Base-by-base conservation (phyloP, 1,140 invertebrate species). In the Ceratina calcarata region DNA sequence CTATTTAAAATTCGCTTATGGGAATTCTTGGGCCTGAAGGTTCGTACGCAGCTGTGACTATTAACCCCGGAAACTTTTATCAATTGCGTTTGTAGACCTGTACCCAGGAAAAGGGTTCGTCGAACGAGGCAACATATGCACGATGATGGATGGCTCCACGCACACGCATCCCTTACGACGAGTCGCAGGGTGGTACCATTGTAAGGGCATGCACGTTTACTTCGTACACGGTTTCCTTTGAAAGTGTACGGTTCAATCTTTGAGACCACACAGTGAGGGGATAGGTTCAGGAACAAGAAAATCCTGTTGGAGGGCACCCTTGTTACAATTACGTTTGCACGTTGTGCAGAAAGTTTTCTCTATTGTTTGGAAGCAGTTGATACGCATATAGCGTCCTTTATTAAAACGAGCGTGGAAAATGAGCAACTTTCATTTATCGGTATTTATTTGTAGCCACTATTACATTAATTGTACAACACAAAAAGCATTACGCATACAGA, bases 71-170 rank as follows among this genome's bases (percentile, higher is more conserved):
- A 84, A 73, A 81, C 37, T 75, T 75, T 77, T 80, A n/a, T 58
- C 68, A 70, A 2, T 61, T 68, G 53, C 55, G 58, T 70, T 55
- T 53, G 65, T n/a, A 65, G 67, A 78, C 62, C 53, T 77, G 55
- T 71, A 60, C 73, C 60, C 55, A 62, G 70, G 78, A 55, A 32
- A 32, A 75, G 84, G 84, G 80, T 82, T 70, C 60, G 69, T 78
- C 79, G 76, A 78, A 81, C 60, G 74, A 76, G 78, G 57, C 78
- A 78, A 67, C 87, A 86, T 88, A 88, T 85, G 87, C 71, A 57
- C 32, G 81, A 80, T 88, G 86, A 88, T 83, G 75, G 82, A 88
- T 82, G 84, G 37, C 74, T 45, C 37, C 81, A 81, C 81, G 61
- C 51, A 72, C 68, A 82, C 64, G 77, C 69, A 84, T 76, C 84